Evolutionary conservation across 2,888 invertebrate genomes (phyloP), one percentile per base, ranked within the genome.

Genomic region (Diarsia rubi): DNA sequence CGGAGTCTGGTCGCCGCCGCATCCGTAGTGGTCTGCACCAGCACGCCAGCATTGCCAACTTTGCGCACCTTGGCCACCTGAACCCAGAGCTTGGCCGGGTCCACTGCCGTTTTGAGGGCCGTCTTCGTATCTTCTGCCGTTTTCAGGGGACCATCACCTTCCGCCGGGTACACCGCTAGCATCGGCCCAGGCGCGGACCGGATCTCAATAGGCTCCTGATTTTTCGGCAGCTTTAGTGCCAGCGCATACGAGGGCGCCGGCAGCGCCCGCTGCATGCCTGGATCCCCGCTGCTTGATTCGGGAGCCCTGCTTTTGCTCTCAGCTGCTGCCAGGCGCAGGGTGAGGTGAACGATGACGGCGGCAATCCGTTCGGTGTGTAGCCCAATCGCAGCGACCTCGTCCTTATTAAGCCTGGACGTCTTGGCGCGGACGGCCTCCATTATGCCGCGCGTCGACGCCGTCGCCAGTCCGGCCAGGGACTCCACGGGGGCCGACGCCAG

Each of bases 91-190:
- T 47, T 11, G 0, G n/a, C 62, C 0, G 83, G 85, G 9, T 75
- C 31, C 0, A 88, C 31, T 0, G 75, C 31, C 6, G 63, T 64
- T 0, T 82, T 70, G 0, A 88, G 31, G 0, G 16, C 68, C 0
- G 62, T n/a, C 16, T 82, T 83, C 0, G 86, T 85, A 0, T 82
- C 84, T 0, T 85, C 82, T 0, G 84, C 73, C 0, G 80, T 75
- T 3, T 75, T 82, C 0, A 75, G 8, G 0, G 31, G 68, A 0
- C 59, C 44, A 0, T 69, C 70, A 0, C 63, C 62, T 0, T 47
- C 62, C 0, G 63, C 76, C 6, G 75, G 75, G 31, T 74, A 68
- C 0, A 77, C 16, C 0, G 59, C 69, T 0, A 77, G 1, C 0
- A 19, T 2, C 0, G 69, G 77, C 0, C 77, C 69, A 0, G 60